phyloP scores from a whole-genome alignment of 2,113 vertebrate species.

The Mus musculus region GRCm39 chr11:15802501-15803000 shows the following conservation, averaged over 20 bases:
- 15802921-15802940: background rate
- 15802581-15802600: background rate
- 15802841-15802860: background rate
- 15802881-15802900: background rate
- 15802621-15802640: background rate
- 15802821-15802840: conserved; percentile 54
- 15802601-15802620: background rate
- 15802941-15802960: background rate
- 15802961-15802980: background rate
- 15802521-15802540: background rate
- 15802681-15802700: conserved; percentile 40
- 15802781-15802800: conserved; percentile 24
- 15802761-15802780: conserved; percentile 30
- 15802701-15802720: conserved; percentile 65
- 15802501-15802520: background rate
- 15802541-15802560: background rate
- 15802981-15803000: background rate
- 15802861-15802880: background rate
- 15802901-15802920: background rate
- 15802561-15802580: background rate
- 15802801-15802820: conserved; percentile 43
- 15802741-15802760: conserved; percentile 40
- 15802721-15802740: conserved; percentile 66
- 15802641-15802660: conserved; percentile 12
- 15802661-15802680: conserved; percentile 14